phyloP scores from a whole-genome alignment of 2,888 invertebrate genomes.

The Drosophila cracens region DNA sequence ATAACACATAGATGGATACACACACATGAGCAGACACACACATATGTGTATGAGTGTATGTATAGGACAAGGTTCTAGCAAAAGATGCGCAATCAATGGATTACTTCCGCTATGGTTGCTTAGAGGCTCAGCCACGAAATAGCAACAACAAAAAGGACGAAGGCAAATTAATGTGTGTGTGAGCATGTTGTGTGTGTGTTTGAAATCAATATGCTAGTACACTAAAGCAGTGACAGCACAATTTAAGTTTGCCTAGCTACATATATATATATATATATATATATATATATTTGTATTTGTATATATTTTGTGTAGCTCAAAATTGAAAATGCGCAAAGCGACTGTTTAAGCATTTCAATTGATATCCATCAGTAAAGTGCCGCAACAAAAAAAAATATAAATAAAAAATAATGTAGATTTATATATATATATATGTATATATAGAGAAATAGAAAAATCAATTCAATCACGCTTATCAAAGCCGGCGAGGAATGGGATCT shows the following conservation, averaged over 20 bases:
- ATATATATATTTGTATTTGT: conserved; percentile 7
- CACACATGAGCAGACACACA: neutral
- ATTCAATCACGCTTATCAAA: conserved; percentile 75
- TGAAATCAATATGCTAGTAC: conserved; percentile 61
- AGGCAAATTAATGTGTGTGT: conserved; percentile 6
- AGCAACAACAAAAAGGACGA: conserved; percentile 38
- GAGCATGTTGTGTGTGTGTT: conserved; percentile 9
- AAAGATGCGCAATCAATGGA: conserved; percentile 68
- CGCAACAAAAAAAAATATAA: conserved; percentile 47
- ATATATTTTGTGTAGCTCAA: conserved; percentile 31
- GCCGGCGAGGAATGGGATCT: conserved; percentile 14
- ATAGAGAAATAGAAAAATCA: conserved; percentile 70
- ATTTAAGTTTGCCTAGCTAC: conserved; percentile 61
- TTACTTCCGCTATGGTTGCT: conserved; percentile 69
- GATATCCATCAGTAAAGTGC: conserved; percentile 79
- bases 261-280: conserved; percentile 17
- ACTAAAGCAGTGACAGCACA: conserved; percentile 53
- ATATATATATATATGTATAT: conserved; percentile 10
- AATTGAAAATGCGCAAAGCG: conserved; percentile 73
- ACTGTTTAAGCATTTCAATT: conserved; percentile 76
- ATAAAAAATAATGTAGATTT: conserved; percentile 6
- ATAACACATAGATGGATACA: conserved; percentile 19
- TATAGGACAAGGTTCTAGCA: conserved; percentile 23
- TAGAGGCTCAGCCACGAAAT: conserved; percentile 47
- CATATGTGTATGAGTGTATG: neutral